A percentile compares a stretch with the other conserved stretches of the same genome.
Evolutionary conservation across 2,113 vertebrate species (phyloP).

Genomic region (Scolopax mira): DNA sequence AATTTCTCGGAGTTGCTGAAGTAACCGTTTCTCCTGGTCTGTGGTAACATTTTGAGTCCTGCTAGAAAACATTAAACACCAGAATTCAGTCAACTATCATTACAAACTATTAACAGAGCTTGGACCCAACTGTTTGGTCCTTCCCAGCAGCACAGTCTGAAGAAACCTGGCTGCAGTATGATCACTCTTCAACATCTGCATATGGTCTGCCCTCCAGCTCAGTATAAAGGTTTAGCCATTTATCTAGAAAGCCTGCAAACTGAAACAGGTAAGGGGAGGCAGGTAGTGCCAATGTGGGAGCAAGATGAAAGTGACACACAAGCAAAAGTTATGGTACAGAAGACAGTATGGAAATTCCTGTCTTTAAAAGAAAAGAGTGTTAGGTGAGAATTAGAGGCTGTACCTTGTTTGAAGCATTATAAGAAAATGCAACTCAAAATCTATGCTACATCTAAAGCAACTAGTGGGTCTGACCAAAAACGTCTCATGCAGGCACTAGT

Average conservation of each 20-base stretch:
- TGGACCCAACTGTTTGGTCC: not conserved
- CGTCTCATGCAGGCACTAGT: not conserved
- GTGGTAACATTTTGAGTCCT: slow-evolving; percentile 79
- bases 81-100: not conserved
- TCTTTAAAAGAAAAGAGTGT: not conserved
- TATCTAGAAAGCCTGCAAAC: not conserved
- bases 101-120: not conserved
- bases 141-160: not conserved
- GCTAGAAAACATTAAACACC: slow-evolving; percentile 50
- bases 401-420: not conserved
- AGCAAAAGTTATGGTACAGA: not conserved
- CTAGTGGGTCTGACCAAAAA: not conserved
- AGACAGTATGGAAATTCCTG: not conserved
- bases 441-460: not conserved
- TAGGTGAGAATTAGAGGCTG: not conserved
- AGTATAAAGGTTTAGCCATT: not conserved
- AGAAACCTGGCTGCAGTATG: not conserved
- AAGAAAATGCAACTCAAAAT: not conserved
- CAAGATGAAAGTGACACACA: not conserved
- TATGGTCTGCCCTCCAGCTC: not conserved
- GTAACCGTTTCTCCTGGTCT: slow-evolving; percentile 88
- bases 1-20: slow-evolving; percentile 92
- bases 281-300: not conserved
- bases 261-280: not conserved
- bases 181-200: not conserved